Conservation (phyloP, 2,113 vertebrate species). For the Castor canadensis region DNA sequence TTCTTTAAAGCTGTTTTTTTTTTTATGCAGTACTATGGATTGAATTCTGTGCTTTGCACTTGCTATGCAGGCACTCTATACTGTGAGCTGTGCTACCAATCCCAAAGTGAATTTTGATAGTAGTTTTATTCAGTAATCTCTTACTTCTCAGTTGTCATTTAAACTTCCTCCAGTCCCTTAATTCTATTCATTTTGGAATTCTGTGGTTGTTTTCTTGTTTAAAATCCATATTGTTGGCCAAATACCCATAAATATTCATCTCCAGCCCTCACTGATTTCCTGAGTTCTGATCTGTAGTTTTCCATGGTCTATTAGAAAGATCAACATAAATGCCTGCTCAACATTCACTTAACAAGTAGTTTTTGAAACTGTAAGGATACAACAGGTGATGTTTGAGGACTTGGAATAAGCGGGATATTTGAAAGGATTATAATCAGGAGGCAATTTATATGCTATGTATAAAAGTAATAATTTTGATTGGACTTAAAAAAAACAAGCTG, state of each 20-base stretch:
- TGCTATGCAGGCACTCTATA: too few species aligned
- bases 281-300: not conserved
- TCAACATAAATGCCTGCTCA: not conserved
- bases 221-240: not conserved
- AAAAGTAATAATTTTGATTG: not conserved
- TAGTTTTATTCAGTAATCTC: not conserved
- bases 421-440: not conserved
- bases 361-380: not conserved
- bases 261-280: not conserved
- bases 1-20: not conserved
- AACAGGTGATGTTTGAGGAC: not conserved
- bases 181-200: not conserved
- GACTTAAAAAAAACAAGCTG: not conserved
- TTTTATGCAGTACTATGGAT: too few species aligned
- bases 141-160: not conserved
- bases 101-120: not conserved
- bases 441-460: not conserved
- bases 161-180: not conserved
- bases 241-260: not conserved
- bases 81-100: too few species aligned
- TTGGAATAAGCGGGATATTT: not conserved
- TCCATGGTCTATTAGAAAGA: not conserved
- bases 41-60: too few species aligned
- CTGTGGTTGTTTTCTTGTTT: not conserved
- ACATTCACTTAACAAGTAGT: not conserved